phyloP scores from a whole-genome alignment of 2,797 vertebrate species.

The Lutjanus campechanus region DNA sequence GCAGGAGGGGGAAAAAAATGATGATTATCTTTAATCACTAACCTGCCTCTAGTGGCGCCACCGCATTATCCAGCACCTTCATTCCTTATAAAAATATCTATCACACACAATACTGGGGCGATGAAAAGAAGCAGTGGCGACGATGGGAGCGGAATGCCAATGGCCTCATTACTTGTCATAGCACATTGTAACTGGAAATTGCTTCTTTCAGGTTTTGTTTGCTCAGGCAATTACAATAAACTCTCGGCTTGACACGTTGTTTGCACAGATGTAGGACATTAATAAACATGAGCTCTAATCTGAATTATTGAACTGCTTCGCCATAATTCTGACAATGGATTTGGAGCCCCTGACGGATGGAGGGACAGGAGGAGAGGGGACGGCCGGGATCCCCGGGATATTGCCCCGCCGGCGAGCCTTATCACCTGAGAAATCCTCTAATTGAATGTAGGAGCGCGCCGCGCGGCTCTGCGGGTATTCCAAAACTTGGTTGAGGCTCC shows the following conservation, averaged over 20 bases:
- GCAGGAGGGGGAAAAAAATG: constrained; percentile 80
- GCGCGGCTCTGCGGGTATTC: constrained; percentile 87
- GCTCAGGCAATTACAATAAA: constrained; percentile 99
- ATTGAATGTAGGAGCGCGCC: constrained; percentile 89
- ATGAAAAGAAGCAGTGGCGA: constrained; percentile 91
- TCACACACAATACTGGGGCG: constrained; percentile 92
- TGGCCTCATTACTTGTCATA: constrained; percentile 99
- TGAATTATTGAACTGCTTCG: constrained; percentile 99
- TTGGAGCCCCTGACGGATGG: constrained; percentile 87
- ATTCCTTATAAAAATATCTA: constrained; percentile 98
- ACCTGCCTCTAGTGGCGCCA: constrained; percentile 90
- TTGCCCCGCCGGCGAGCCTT: constrained; percentile 87
- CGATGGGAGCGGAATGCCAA: constrained; percentile 96
- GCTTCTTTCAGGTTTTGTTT: constrained; percentile 99
- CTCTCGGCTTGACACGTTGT: constrained; percentile 99
- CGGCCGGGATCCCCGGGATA: constrained; percentile 89
- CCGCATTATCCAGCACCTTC: constrained; percentile 94
- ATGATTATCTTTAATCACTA: constrained; percentile 98
- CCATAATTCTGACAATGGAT: constrained; percentile 97
- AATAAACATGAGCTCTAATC: constrained; percentile 99
- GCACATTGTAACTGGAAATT: constrained; percentile 99
- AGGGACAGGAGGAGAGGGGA: constrained; percentile 78
- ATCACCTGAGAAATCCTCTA: constrained; percentile 92
- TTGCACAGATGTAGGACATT: constrained; percentile 99
- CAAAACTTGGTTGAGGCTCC: constrained; percentile 75